Base-by-base conservation (phyloP, 2,888 invertebrate species). In the Drosophila prolongata region DNA sequence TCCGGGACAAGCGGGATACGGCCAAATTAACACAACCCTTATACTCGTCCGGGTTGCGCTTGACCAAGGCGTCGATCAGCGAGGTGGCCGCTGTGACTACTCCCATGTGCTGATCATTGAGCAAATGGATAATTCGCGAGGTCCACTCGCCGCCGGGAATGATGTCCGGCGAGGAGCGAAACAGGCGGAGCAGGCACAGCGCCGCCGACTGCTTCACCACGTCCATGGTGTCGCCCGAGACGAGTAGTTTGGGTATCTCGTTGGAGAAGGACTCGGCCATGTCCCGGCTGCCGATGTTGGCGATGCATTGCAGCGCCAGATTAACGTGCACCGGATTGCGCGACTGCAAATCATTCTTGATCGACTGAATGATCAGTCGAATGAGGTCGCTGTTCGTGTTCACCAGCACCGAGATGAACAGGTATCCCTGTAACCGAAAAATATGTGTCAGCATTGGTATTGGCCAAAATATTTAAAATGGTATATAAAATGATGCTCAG, bases 251-350 rank as follows among this genome's bases (percentile, higher is more conserved):
- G 72, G 99, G 99, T 92, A 99, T 98, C 93, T 99, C 99, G 86
- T 96, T 97, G 59, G 98, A 97, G 93, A 99, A 99, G 49, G 98
- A 98, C 92, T 99, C 99, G n/a, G 99, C 99, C 99, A 99, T 99
- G 92, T 99, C 99, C 90, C 97, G 96, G 92, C 98, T 98, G 65
- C 99, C 99, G 92, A 99, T 99, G 93, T 99, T 99, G 58, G 99
- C 99, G 91, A 99, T 99, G 93, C 99, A 99, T 93, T 99, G 99
- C 80, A 99, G 94, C 53, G 99, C 99, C 91, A 99, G 94, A 93
- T 99, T 99, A 59, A 99, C 98, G 92, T 99, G 99, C 90, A 99
- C 97, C 43, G 99, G 99, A 93, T 99, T 99, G 84, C 97, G 95
- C 73, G 98, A 98, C 87, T 96, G 96, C 90, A 99, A 94, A 94